Percentiles rank a stretch among this genome's conserved stretches.
Evolutionary conservation across 2,113 vertebrate genomes (phyloP).

Genomic region (Thalassoma bifasciatum): DNA sequence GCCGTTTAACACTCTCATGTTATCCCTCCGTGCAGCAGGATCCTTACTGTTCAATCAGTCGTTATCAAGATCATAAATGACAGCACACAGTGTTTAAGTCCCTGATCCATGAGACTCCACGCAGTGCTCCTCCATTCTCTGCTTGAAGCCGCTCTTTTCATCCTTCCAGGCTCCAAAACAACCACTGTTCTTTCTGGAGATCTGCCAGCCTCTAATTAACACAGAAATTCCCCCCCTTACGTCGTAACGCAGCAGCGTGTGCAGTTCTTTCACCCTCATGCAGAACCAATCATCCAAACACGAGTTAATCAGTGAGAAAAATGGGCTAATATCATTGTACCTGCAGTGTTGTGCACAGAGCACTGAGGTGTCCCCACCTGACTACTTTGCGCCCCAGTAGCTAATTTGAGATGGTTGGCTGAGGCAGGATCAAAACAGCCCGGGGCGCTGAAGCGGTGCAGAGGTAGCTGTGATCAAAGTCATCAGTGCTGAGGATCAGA

Average conservation of each 20-base stretch:
- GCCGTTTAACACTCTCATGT: too few species aligned
- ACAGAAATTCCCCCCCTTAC: neutral
- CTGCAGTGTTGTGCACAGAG: constrained; percentile 10
- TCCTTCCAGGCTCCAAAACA: neutral
- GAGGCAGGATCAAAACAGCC: constrained; percentile 32
- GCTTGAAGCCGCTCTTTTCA: neutral
- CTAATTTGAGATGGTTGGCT: constrained; percentile 32
- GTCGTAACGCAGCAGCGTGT: constrained; percentile 28
- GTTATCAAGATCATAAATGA: neutral
- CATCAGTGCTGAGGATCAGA: constrained; percentile 17
- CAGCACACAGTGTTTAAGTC: neutral
- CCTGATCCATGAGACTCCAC: neutral
- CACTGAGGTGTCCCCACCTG: constrained; percentile 5
- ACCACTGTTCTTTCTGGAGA: constrained; percentile 21
- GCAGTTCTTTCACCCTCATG: constrained; percentile 29
- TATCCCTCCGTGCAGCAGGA: neutral
- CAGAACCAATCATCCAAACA: constrained; percentile 50
- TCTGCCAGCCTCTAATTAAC: constrained; percentile 57
- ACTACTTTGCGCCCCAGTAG: constrained; percentile 13
- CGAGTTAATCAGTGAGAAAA: constrained; percentile 44
- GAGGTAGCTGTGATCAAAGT: constrained; percentile 24
- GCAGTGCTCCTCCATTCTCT: neutral
- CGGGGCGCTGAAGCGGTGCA: neutral
- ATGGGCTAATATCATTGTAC: constrained; percentile 24
- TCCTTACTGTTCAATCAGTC: neutral